Evolutionary conservation across 2,888 invertebrate genomes (phyloP), one percentile per base, ranked within the genome.

Genomic region (Dolomedes plantarius): DNA sequence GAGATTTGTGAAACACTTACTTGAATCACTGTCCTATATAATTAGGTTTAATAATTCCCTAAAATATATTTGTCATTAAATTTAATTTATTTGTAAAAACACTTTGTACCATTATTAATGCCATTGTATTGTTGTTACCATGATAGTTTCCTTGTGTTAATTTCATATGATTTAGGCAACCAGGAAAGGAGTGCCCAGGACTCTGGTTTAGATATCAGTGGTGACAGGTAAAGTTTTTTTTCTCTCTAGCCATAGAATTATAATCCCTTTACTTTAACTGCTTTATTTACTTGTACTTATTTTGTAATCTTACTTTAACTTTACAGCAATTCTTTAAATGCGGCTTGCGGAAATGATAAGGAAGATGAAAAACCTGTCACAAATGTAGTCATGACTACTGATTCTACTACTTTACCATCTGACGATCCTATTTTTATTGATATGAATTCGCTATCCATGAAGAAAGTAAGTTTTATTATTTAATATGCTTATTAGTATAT

Each of bases 121-220:
- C n/a, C n/a, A n/a, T n/a, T n/a, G n/a, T n/a, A n/a, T n/a, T n/a
- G n/a, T n/a, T n/a, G n/a, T n/a, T n/a, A n/a, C n/a, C n/a, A n/a
- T n/a, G n/a, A n/a, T n/a, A n/a, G n/a, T n/a, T n/a, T n/a, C n/a
- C n/a, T n/a, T n/a, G n/a, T n/a, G n/a, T n/a, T n/a, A n/a, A n/a
- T n/a, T n/a, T n/a, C n/a, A n/a, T n/a, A n/a, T n/a, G n/a, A n/a
- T n/a, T 13, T 31, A 67, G 83, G 77, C 27, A 76, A 69, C 16
- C 83, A 83, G 75, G 81, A 81, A 56, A 75, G 56, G 74, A 80
- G 71, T 71, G 80, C 73, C n/a, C 81, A 74, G 68, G 83, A 83
- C 67, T 83, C 83, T 9, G 83, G 83, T 50, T 77, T 83, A 56
- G 83, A 83, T 73, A 83, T 83, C 69, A 83, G 83, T 68, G 83